A percentile compares a stretch with the other conserved stretches of the same genome.
phyloP scores from a whole-genome alignment of 2,888 invertebrate species.

The Trichogramma dendrolimi region DNA sequence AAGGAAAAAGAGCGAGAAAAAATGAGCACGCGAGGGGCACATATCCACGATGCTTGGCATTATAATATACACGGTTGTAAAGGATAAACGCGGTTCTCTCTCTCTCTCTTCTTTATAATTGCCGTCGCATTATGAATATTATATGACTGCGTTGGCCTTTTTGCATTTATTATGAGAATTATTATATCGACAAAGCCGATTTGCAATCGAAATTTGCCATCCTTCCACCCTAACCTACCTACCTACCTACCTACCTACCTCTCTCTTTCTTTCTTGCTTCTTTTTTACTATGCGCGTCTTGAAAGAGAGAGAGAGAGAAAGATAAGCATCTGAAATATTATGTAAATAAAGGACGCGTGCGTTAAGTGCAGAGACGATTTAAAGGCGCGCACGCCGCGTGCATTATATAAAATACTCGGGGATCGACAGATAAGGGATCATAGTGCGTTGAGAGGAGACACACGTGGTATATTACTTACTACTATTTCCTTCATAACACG shows the following conservation, averaged over 20 bases:
- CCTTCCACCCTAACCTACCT: slow-evolving; percentile 1
- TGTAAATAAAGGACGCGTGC: slow-evolving; percentile 44
- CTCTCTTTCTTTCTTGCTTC: neutral
- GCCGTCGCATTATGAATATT: no score
- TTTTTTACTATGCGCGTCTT: slow-evolving; percentile 11
- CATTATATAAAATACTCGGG: neutral
- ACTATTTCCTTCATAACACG: no score
- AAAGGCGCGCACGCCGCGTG: slow-evolving; percentile 20
- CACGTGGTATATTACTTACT: no score
- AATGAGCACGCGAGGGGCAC: no score
- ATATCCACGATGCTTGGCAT: no score
- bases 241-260: neutral
- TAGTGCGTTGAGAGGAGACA: neutral
- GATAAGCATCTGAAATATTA: slow-evolving; percentile 44
- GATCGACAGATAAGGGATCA: neutral
- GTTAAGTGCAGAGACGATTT: slow-evolving; percentile 32
- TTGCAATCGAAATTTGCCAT: slow-evolving; percentile 18
- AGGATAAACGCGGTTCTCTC: no score
- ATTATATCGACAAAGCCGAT: neutral
- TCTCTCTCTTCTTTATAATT: no score
- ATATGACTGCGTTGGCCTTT: no score
- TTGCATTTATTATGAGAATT: no score
- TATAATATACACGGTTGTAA: no score
- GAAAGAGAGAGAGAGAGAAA: no score
- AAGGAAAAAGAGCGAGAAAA: no score